phyloP scores from a whole-genome alignment of 2,797 vertebrate species.

The Ambastaia sidthimunki region DNA sequence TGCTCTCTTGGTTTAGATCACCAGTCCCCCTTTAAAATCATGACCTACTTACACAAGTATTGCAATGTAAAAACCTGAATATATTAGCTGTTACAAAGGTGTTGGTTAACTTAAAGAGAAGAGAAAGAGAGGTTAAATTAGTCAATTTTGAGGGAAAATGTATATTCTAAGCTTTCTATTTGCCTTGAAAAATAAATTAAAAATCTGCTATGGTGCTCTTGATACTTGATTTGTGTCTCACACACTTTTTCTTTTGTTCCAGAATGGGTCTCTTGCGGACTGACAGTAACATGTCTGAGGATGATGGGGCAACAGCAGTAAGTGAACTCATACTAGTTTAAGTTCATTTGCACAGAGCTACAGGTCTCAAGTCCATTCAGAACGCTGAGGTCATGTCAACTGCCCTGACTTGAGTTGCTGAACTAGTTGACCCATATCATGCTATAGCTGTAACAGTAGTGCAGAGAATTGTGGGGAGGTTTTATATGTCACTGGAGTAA shows the following conservation, averaged over 20 bases:
- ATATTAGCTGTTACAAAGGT: not conserved
- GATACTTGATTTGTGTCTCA: too few relatives aligned
- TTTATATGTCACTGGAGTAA: constrained; percentile 6
- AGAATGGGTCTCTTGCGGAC: constrained; percentile 49
- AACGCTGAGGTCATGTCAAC: not conserved
- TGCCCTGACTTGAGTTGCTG: constrained; percentile 3
- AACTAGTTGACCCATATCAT: constrained; percentile 18
- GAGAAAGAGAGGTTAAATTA: too few relatives aligned
- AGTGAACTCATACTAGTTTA: constrained; percentile 38
- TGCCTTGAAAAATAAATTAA: too few relatives aligned
- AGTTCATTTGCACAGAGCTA: not conserved
- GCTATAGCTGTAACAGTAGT: constrained; percentile 6
- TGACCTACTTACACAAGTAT: constrained; percentile 29
- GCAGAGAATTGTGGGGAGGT: not conserved
- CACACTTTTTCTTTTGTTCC: not conserved
- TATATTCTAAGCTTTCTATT: not conserved
- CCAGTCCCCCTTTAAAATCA: constrained; percentile 15
- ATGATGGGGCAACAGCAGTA: constrained; percentile 54
- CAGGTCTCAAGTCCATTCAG: not conserved
- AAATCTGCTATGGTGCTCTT: too few relatives aligned
- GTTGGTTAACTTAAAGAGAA: not conserved
- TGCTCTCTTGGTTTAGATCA: not conserved
- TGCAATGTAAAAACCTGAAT: not conserved
- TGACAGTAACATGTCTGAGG: constrained; percentile 46
- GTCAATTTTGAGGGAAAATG: not conserved